Evolutionary conservation across 2,888 invertebrate genomes (phyloP).

Genomic region (Chouioia cunea): DNA sequence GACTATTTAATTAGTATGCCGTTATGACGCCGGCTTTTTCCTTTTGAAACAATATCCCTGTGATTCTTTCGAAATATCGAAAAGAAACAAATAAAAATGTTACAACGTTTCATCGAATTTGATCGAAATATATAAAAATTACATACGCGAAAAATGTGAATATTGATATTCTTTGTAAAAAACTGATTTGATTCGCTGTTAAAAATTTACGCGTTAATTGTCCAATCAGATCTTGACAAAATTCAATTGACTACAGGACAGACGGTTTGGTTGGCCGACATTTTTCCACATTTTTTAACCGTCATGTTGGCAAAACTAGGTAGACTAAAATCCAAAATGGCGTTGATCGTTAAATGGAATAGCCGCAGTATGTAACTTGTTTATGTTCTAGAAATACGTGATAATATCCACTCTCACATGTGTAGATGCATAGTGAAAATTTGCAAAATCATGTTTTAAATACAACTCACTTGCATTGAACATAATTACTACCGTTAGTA

Average conservation of each 20-base stretch:
- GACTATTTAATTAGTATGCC: neutral
- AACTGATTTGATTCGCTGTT: constrained; percentile 13
- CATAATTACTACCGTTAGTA: no score
- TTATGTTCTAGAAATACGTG: constrained; percentile 36
- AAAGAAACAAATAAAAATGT: neutral
- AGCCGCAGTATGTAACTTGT: constrained; percentile 48
- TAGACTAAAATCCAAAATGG: constrained; percentile 46
- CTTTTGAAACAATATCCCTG: neutral
- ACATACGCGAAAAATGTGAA: neutral
- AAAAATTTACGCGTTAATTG: neutral
- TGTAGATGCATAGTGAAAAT: constrained; percentile 28
- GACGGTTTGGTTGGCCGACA: constrained; percentile 25
- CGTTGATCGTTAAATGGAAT: constrained; percentile 36
- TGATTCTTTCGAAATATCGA: no score
- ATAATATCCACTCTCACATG: constrained; percentile 12
- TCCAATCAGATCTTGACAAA: constrained; percentile 26
- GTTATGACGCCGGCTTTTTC: constrained; percentile 4
- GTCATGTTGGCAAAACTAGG: constrained; percentile 32
- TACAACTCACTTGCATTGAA: neutral
- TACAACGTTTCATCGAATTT: no score
- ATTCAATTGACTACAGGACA: neutral
- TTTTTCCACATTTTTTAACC: constrained; percentile 43
- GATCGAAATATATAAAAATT: no score
- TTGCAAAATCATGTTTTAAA: constrained; percentile 25
- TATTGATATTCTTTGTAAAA: constrained; percentile 1